phyloP scores from a whole-genome alignment of 1,140 invertebrate genomes.

The Diploscapter pachys region DNA sequence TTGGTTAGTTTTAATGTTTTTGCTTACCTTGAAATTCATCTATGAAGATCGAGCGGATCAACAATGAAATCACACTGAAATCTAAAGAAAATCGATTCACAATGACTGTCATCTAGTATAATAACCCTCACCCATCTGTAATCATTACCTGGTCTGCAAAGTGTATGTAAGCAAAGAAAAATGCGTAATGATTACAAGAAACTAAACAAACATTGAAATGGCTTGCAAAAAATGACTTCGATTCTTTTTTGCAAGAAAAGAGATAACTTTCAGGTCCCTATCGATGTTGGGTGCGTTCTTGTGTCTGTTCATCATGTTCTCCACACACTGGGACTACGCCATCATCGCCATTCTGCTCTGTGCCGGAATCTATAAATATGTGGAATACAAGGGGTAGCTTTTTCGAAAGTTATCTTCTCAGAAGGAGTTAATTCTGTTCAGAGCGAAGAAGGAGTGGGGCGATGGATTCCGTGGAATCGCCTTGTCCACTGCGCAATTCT shows the following conservation, averaged over 20 bases:
- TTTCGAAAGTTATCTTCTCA: conserved; percentile 7
- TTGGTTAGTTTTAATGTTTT: conserved; percentile 66
- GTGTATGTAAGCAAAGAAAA: no score
- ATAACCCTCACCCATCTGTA: no score
- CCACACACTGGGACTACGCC: conserved; percentile 98
- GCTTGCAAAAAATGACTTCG: no score
- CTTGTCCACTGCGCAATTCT: conserved; percentile 89
- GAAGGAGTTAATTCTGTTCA: conserved; percentile 17
- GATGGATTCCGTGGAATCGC: conserved; percentile 96
- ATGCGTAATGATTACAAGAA: no score
- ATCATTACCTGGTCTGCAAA: no score
- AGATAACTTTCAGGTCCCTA: conserved; percentile 63
- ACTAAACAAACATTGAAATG: no score
- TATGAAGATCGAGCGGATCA: not conserved
- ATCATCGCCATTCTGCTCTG: conserved; percentile 90
- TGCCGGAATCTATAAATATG: conserved; percentile 93
- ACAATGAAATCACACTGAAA: no score
- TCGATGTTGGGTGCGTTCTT: conserved; percentile 86
- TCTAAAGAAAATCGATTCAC: no score
- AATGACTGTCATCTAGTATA: no score
- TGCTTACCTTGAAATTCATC: not conserved
- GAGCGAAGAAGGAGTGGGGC: conserved; percentile 99
- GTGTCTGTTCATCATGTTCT: conserved; percentile 98
- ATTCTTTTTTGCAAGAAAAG: no score
- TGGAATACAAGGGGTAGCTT: conserved; percentile 79